These are phyloP conservation scores for Notodonta dromedarius DNA, from an alignment of 2,888 invertebrate species.

Conservation along the genomic window DNA sequence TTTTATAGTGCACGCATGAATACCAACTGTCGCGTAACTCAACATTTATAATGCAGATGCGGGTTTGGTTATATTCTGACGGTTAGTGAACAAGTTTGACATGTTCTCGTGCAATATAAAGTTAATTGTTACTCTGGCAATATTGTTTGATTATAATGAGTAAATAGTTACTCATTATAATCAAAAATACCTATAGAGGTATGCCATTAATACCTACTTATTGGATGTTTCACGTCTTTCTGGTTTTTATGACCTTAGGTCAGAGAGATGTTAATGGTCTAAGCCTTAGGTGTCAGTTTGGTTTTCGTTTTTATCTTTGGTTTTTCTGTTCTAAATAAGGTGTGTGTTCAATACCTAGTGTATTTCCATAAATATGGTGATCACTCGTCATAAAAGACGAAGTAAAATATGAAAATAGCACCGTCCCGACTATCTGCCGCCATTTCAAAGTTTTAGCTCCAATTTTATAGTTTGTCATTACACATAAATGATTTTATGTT, in stretches of 20 bases:
- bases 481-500: constrained; percentile 19
- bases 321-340: too few relatives aligned
- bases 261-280: too few relatives aligned
- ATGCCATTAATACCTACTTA: too few relatives aligned
- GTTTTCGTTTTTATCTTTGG: too few relatives aligned
- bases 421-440: constrained; percentile 13
- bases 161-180: too few relatives aligned
- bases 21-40: constrained; percentile 30
- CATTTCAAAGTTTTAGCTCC: constrained; percentile 17
- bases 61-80: constrained; percentile 27
- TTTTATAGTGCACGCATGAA: constrained; percentile 55
- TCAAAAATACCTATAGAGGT: too few relatives aligned
- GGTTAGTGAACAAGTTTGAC: constrained; percentile 13
- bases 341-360: not conserved
- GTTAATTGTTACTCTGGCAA: too few relatives aligned
- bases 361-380: constrained; percentile 20
- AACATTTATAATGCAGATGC: constrained; percentile 31
- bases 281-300: too few relatives aligned
- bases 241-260: too few relatives aligned
- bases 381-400: constrained; percentile 17
- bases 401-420: constrained; percentile 11
- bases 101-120: not conserved
- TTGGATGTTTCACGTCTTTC: too few relatives aligned
- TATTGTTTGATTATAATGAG: too few relatives aligned
- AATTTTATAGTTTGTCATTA: constrained; percentile 22